Percentiles rank a stretch among this genome's conserved stretches.
Conservation (phyloP, 2,113 vertebrate species). For the Columba janthina region DNA sequence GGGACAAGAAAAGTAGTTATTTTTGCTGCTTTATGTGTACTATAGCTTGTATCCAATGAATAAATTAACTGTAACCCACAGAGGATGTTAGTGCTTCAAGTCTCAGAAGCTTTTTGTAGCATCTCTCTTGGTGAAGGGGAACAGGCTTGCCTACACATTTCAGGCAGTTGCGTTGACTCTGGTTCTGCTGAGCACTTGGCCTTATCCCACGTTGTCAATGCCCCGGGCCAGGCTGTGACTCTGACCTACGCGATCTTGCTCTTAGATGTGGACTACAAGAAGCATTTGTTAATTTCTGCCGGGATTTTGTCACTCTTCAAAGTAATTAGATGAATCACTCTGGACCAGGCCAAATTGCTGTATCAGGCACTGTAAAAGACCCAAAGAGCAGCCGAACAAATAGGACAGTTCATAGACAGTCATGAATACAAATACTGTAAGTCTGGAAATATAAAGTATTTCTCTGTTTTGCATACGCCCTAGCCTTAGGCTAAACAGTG, state of each 20-base stretch:
- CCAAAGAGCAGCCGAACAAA: constrained; percentile 37
- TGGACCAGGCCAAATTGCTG: neutral
- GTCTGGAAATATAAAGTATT: constrained; percentile 35
- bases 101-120: neutral
- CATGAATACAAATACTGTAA: constrained; percentile 42
- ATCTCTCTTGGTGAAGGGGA: neutral
- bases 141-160: rapidly evolving
- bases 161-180: neutral
- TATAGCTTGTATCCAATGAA: neutral
- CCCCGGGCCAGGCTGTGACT: neutral
- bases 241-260: neutral
- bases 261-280: neutral
- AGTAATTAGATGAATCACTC: constrained; percentile 26
- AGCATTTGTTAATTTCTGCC: neutral
- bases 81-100: neutral
- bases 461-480: constrained; percentile 19
- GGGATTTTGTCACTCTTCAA: neutral
- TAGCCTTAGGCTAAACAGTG: constrained; percentile 8
- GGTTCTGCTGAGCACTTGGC: neutral
- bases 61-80: neutral
- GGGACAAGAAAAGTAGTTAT: neutral
- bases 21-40: neutral
- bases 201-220: neutral
- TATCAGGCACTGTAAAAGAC: neutral
- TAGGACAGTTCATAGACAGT: neutral